Percentiles rank a stretch among this genome's conserved stretches.
Conservation (phyloP, 2,888 invertebrate genomes). For the Drosophila prolongata region DNA sequence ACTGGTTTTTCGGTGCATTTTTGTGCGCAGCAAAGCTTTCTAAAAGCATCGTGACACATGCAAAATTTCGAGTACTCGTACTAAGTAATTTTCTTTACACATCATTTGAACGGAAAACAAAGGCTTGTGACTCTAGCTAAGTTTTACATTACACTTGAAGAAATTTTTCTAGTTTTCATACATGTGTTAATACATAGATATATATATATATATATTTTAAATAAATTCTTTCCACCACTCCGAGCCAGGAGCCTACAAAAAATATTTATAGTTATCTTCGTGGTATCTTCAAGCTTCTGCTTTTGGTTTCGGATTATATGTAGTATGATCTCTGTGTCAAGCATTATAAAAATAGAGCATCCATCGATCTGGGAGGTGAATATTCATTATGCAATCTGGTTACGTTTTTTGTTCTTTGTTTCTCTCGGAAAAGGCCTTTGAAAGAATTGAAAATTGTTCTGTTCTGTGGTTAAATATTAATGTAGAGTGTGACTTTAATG, state of each 20-base stretch:
- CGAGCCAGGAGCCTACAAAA: constrained; percentile 35
- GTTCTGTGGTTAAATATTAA: constrained; percentile 10
- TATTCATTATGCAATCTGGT: constrained; percentile 24
- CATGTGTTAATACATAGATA: constrained; percentile 24
- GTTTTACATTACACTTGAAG: constrained; percentile 69
- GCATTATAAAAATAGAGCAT: constrained; percentile 55
- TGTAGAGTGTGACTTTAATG: not conserved
- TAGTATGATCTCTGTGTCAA: constrained; percentile 25
- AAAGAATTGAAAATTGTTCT: constrained; percentile 56
- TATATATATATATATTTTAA: constrained; percentile 27
- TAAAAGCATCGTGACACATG: constrained; percentile 45
- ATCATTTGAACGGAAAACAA: constrained; percentile 14
- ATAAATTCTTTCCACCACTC: constrained; percentile 37
- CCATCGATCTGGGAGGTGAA: constrained; percentile 15
- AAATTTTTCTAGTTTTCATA: constrained; percentile 68
- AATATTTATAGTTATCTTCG: constrained; percentile 19
- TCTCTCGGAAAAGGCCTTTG: constrained; percentile 50
- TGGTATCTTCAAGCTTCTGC: not conserved
- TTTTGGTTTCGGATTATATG: constrained; percentile 27
- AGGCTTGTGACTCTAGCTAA: constrained; percentile 55
- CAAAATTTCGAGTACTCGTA: constrained; percentile 30
- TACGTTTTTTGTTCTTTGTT: constrained; percentile 12
- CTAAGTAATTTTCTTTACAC: constrained; percentile 26
- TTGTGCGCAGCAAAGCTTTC: constrained; percentile 54
- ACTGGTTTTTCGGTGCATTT: constrained; percentile 10